Evolutionary conservation across 30 jellyfish, hydroid and myxozoan species (phyloP).

Genomic region (Aurelia sp.): DNA sequence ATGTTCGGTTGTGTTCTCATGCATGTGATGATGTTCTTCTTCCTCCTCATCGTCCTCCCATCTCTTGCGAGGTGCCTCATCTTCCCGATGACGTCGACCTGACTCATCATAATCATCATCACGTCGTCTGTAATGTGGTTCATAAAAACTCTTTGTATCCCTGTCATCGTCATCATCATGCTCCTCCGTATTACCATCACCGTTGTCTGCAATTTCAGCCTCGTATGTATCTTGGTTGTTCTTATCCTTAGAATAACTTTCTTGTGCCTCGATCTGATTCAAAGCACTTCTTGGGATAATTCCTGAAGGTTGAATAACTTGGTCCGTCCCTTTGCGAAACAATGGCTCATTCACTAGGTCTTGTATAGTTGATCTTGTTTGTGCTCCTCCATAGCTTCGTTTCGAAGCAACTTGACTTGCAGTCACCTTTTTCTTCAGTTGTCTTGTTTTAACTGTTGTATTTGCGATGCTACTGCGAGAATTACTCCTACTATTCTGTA

Average conservation of each 20-base stretch:
- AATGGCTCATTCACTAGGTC: not conserved
- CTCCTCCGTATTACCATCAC: constrained; percentile 28
- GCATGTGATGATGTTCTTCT: constrained; percentile 47
- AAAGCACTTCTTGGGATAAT: constrained; percentile 56
- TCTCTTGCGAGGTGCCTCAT: constrained; percentile 31
- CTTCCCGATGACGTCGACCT: constrained; percentile 36
- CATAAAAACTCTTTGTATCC: not conserved
- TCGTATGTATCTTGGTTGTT: constrained; percentile 20
- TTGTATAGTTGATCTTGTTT: not conserved
- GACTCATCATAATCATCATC: constrained; percentile 48
- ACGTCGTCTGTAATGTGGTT: constrained; percentile 9
- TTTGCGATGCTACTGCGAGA: too few relatives aligned
- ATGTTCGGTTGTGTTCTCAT: constrained; percentile 67
- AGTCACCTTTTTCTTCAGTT: not conserved
- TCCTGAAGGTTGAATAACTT: constrained; percentile 29
- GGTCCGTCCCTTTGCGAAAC: constrained; percentile 24
- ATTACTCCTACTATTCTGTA: too few relatives aligned
- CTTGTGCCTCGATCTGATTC: constrained; percentile 56
- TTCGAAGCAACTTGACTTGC: not conserved
- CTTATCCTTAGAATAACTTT: not conserved
- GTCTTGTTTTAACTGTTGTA: too few relatives aligned
- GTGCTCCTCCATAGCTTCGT: constrained; percentile 10
- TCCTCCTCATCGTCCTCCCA: constrained; percentile 69
- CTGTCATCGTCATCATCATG: constrained; percentile 23
- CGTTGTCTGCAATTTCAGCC: constrained; percentile 52